phyloP scores from a whole-genome alignment of 2,888 invertebrate species.

The Hylaea fasciaria region DNA sequence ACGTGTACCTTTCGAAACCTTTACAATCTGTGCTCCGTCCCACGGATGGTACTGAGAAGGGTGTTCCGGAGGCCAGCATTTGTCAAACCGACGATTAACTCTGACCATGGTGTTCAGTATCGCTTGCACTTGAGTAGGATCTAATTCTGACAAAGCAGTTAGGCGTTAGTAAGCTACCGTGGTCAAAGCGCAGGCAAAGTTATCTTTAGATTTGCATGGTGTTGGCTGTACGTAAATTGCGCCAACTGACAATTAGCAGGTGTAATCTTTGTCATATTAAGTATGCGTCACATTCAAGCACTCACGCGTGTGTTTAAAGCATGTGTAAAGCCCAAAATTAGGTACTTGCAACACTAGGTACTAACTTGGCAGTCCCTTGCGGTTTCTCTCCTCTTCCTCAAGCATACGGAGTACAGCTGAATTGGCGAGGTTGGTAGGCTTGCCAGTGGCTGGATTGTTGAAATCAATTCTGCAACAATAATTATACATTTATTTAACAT shows the following conservation, averaged over 20 bases:
- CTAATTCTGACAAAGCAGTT: constrained; percentile 77
- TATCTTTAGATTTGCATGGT: constrained; percentile 23
- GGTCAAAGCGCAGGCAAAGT: constrained; percentile 20
- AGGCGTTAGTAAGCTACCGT: constrained; percentile 65
- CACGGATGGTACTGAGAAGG: constrained; percentile 53
- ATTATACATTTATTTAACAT: neutral
- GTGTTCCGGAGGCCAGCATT: constrained; percentile 69
- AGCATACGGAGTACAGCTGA: constrained; percentile 94
- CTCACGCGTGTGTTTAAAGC: too few relatives aligned
- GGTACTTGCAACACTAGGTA: constrained; percentile 37
- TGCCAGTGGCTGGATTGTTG: constrained; percentile 87
- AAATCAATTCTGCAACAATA: constrained; percentile 90
- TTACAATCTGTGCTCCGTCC: constrained; percentile 73
- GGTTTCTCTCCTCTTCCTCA: constrained; percentile 92
- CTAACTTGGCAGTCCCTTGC: constrained; percentile 87
- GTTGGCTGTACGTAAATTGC: too few relatives aligned
- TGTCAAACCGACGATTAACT: constrained; percentile 69
- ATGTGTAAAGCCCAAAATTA: neutral
- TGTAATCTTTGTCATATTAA: too few relatives aligned
- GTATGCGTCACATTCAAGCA: too few relatives aligned
- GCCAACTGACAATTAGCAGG: too few relatives aligned
- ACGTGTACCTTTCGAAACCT: constrained; percentile 74
- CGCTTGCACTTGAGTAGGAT: constrained; percentile 75
- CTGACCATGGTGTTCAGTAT: constrained; percentile 73
- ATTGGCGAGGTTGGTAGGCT: constrained; percentile 92